Percentiles rank a stretch among this genome's conserved stretches.
These are phyloP conservation scores for Atrina japonica DNA, from an alignment of 2,888 invertebrate species.

Conservation along the genomic window DNA sequence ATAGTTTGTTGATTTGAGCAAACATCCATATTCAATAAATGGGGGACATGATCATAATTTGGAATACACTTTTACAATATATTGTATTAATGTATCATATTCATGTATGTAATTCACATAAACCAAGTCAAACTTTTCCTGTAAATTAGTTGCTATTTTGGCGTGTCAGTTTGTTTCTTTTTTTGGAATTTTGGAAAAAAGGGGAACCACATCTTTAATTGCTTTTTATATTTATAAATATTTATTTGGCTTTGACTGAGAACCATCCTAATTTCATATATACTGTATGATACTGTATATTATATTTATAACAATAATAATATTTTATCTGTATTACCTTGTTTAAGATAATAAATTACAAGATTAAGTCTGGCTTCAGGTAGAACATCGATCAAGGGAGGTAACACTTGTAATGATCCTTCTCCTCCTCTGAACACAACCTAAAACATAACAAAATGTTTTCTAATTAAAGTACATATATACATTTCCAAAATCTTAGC, in stretches of 20 bases:
- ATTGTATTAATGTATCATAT: too few relatives aligned
- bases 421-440: conserved; percentile 97
- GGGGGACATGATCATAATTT: too few relatives aligned
- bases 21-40: too few relatives aligned
- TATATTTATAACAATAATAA: not conserved
- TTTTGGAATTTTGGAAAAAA: too few relatives aligned
- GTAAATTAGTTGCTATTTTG: too few relatives aligned
- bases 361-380: conserved; percentile 98
- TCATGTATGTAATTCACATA: too few relatives aligned
- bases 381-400: conserved; percentile 95
- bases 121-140: too few relatives aligned
- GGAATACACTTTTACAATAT: too few relatives aligned
- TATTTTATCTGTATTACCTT: conserved; percentile 81
- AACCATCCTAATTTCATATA: not conserved
- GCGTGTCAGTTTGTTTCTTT: too few relatives aligned
- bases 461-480: not conserved
- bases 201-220: too few relatives aligned
- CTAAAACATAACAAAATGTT: conserved; percentile 57
- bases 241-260: not conserved
- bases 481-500: too few relatives aligned
- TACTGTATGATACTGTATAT: not conserved
- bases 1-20: too few relatives aligned
- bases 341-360: conserved; percentile 95
- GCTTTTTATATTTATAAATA: not conserved
- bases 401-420: conserved; percentile 95